Base-by-base conservation (phyloP, 2,797 vertebrate genomes). In the Chelonia mydas region DNA sequence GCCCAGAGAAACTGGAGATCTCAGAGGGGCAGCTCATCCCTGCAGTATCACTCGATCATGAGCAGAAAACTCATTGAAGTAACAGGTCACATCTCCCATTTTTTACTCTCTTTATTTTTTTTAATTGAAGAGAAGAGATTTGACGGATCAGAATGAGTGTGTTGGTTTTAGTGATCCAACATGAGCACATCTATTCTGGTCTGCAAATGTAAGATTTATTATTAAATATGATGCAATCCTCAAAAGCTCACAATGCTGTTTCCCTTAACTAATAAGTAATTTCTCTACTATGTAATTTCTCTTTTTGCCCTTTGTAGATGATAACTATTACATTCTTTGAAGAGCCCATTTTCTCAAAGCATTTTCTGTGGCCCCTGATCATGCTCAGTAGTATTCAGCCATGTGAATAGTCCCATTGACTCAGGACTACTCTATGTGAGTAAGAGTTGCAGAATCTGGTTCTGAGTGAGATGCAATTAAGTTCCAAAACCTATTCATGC, bases 11-110 rank as follows among this genome's bases (percentile, higher is more conserved):
- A 45, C n/a, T 31, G 55, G 15, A 76, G 5, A 54, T 53, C 10
- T 17, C 17, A 79, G 0, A 7, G 1, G 17, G 2, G 3, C 31
- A 91, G 1, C 1, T 81, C 25, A 72, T 10, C 12, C n/a, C 33
- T 0, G 1, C 84, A 54, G 47, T 37, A 72, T 31, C 11, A 13
- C 2, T 28, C 2, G 0, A 1, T 37, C 86, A 77, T 51, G 16
- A 83, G 49, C 23, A 86, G 79, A 86, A 87, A 57, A 51, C 27
- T 21, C 65, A 74, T 11, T 45, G 57, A 54, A 16, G 28, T 51
- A 16, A 50, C 49, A 74, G 83, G 10, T 31, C 50, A 31, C 3
- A 31, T 54, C 41, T 23, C 65, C 16, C 12, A 6, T 11, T 74
- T 84, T 74, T 37, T 7, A 74, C 4, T 5, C 49, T 21, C 3